phyloP scores from a whole-genome alignment of 2,888 invertebrate species.

The Tetragonisca angustula region DNA sequence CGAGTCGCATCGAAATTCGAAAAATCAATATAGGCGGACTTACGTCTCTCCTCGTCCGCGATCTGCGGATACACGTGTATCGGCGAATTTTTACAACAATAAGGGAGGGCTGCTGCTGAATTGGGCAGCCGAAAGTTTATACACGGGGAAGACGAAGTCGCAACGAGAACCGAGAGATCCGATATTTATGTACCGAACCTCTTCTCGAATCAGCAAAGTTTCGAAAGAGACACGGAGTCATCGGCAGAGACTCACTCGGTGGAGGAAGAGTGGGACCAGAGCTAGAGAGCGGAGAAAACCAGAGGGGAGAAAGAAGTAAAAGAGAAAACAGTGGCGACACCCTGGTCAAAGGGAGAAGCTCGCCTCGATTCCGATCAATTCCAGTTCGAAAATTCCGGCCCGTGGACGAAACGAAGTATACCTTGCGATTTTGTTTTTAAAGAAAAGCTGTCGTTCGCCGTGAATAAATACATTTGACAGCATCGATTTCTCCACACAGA shows the following conservation, averaged over 20 bases:
- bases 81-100: background rate
- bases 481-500: slow-evolving; percentile 46
- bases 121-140: background rate
- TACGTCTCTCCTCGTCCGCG: background rate
- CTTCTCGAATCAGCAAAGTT: slow-evolving; percentile 16
- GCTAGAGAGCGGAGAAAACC: background rate
- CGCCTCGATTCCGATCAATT: slow-evolving; percentile 55
- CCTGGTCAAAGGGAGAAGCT: slow-evolving; percentile 36
- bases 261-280: background rate
- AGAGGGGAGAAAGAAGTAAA: background rate
- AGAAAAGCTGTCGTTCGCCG: slow-evolving; percentile 51
- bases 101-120: background rate
- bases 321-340: slow-evolving; percentile 40
- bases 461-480: slow-evolving; percentile 59
- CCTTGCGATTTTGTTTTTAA: slow-evolving; percentile 61
- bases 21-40: background rate
- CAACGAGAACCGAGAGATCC: background rate
- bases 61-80: background rate
- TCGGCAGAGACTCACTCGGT: background rate
- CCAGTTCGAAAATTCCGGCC: slow-evolving; percentile 67
- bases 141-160: background rate
- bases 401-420: slow-evolving; percentile 58
- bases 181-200: slow-evolving; percentile 5
- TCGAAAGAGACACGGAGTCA: slow-evolving; percentile 16
- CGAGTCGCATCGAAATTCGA: background rate